Conservation (phyloP, 2,797 vertebrate genomes). For the Rhabdomys pumilio region DNA sequence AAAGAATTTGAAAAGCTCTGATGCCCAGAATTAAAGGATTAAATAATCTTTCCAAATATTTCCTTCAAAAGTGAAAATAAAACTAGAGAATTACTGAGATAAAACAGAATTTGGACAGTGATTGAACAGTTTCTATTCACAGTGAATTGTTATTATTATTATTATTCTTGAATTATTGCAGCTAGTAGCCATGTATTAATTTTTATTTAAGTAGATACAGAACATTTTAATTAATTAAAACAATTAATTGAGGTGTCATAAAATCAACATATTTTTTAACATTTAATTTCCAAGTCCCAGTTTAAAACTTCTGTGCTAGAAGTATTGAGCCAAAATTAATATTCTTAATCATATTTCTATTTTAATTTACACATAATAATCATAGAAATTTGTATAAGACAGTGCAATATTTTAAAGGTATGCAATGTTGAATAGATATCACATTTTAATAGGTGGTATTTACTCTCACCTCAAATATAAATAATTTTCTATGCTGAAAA, state of each 20-base stretch:
- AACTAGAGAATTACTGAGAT: background rate
- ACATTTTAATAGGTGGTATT: background rate
- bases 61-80: constrained; percentile 36
- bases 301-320: background rate
- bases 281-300: background rate
- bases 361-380: background rate
- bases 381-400: background rate
- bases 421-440: background rate
- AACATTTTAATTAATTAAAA: background rate
- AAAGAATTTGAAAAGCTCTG: background rate
- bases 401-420: background rate
- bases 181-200: background rate
- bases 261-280: background rate
- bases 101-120: constrained; percentile 33
- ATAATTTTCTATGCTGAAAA: background rate
- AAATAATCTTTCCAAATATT: constrained; percentile 14
- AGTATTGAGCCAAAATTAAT: background rate
- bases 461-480: background rate
- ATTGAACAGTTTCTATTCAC: background rate
- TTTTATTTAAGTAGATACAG: background rate
- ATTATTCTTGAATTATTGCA: background rate
- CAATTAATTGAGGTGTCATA: background rate
- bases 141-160: background rate
- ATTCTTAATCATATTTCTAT: background rate
- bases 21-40: constrained; percentile 30